Conservation (phyloP, 92 coral and sea anemone species). For the Pocillopora meandrina region DNA sequence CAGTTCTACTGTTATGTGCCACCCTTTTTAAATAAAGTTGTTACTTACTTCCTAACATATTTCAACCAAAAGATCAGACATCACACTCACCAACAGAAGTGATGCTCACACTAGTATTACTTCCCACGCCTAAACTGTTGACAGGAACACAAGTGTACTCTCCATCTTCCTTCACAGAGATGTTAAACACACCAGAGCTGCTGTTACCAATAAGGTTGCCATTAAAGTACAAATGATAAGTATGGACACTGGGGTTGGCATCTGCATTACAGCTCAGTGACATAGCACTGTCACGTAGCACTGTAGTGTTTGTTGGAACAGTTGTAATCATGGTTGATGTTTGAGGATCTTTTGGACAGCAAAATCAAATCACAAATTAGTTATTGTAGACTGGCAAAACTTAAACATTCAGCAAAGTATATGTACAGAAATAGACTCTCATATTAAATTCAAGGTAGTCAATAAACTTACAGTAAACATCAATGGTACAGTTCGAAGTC, state of each 20-base stretch:
- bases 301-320: slow-evolving; percentile 14
- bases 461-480: slow-evolving; percentile 15
- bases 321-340: background rate
- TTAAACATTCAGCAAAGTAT: too few species aligned
- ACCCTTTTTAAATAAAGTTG: too few species aligned
- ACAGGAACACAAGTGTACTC: slow-evolving; percentile 46
- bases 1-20: too few species aligned
- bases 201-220: slow-evolving; percentile 29
- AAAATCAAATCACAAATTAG: too few species aligned
- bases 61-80: too few species aligned
- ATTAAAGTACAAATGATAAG: slow-evolving; percentile 38
- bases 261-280: slow-evolving; percentile 21
- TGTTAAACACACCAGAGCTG: slow-evolving; percentile 25
- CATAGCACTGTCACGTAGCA: background rate
- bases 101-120: slow-evolving; percentile 29
- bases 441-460: background rate
- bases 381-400: too few species aligned
- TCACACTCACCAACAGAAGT: slow-evolving; percentile 25
- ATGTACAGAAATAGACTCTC: background rate
- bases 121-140: slow-evolving; percentile 40
- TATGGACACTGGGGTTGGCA: slow-evolving; percentile 45
- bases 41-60: too few species aligned
- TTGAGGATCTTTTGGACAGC: background rate
- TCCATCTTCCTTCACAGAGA: slow-evolving; percentile 11
- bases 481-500: slow-evolving; percentile 15